These are phyloP conservation scores for Calliphora vomitoria DNA, from an alignment of 2,888 invertebrate genomes.

Conservation along the genomic window DNA sequence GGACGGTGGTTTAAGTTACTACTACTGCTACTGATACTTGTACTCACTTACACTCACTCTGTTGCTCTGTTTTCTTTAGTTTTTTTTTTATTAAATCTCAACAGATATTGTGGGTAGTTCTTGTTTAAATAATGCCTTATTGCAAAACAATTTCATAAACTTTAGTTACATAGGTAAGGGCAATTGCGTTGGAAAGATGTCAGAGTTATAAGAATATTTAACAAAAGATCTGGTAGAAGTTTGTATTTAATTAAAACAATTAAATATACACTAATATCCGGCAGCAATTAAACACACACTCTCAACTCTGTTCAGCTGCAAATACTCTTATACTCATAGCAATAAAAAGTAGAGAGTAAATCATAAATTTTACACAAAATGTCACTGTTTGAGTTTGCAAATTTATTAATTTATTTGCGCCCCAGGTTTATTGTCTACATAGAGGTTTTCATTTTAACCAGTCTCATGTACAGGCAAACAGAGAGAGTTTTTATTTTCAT, in stretches of 20 bases:
- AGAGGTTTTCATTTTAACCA: background rate
- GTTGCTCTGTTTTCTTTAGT: background rate
- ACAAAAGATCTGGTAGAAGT: background rate
- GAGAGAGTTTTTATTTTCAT: conserved; percentile 23
- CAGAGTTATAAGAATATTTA: background rate
- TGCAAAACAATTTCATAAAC: background rate
- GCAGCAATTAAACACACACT: background rate
- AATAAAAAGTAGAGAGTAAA: background rate
- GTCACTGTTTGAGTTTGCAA: too few species aligned
- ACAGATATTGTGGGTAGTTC: background rate
- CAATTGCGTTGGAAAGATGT: background rate
- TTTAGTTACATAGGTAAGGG: background rate
- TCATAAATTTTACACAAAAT: too few species aligned
- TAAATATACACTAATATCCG: background rate
- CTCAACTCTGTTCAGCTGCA: background rate
- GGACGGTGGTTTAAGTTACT: conserved; percentile 59
- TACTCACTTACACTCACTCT: background rate
- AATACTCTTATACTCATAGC: background rate
- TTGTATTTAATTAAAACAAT: conserved; percentile 16
- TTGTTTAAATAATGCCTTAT: conserved; percentile 23
- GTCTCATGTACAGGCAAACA: too few species aligned
- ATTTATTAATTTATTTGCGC: background rate
- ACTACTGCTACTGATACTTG: background rate
- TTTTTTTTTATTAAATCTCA: background rate
- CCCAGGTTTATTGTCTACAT: background rate